phyloP scores from a whole-genome alignment of 1,140 invertebrate genomes.

The Lanistes nyassanus region DNA sequence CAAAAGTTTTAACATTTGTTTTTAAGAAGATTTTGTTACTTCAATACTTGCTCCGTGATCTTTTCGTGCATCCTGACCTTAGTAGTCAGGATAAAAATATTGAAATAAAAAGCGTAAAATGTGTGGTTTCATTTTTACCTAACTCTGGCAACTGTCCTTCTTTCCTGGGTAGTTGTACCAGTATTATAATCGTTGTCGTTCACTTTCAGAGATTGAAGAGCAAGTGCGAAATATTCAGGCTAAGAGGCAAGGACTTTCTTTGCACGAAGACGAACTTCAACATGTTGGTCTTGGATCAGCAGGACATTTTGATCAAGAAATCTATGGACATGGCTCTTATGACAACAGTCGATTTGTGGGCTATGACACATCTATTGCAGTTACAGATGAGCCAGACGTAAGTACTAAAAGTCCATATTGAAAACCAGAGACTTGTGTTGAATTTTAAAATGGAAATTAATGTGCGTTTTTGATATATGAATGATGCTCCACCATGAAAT shows the following conservation, averaged over 20 bases:
- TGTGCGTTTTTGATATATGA: neutral
- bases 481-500: neutral
- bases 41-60: too few species aligned
- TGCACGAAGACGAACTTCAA: slow-evolving; percentile 70
- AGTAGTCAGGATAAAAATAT: too few species aligned
- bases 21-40: too few species aligned
- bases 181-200: neutral
- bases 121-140: too few species aligned
- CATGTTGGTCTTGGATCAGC: slow-evolving; percentile 89
- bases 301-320: slow-evolving; percentile 89
- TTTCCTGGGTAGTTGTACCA: too few species aligned
- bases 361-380: slow-evolving; percentile 95
- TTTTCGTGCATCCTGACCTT: too few species aligned
- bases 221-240: slow-evolving; percentile 90
- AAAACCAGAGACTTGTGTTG: neutral
- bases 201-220: slow-evolving; percentile 87
- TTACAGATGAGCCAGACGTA: slow-evolving; percentile 89
- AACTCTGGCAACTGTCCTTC: too few species aligned
- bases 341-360: slow-evolving; percentile 86
- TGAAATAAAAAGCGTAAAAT: too few species aligned
- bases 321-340: slow-evolving; percentile 79
- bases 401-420: slow-evolving; percentile 61
- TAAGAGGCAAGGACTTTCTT: slow-evolving; percentile 78
- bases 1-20: too few species aligned
- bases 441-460: neutral